A percentile compares a stretch with the other conserved stretches of the same genome.
These are phyloP conservation scores for Macrophya alboannulata DNA, from an alignment of 2,888 invertebrate species.

Conservation along the genomic window DNA sequence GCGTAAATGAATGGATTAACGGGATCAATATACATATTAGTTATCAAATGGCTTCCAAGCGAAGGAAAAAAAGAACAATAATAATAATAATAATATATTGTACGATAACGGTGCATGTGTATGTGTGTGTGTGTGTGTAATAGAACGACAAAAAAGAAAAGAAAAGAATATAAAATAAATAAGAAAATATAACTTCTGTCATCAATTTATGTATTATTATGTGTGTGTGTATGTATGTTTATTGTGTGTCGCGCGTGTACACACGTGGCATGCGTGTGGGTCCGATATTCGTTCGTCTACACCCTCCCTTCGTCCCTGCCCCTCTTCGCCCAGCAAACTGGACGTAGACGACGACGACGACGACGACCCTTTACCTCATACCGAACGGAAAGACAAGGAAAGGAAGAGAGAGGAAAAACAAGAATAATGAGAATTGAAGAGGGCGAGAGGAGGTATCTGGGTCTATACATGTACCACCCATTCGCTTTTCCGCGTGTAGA, in stretches of 20 bases:
- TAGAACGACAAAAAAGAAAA: neutral
- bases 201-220: neutral
- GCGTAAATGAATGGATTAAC: too few species aligned
- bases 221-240: neutral
- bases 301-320: neutral
- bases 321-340: neutral
- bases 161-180: neutral
- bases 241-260: neutral
- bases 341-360: neutral
- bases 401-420: neutral
- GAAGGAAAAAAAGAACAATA: neutral
- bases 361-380: neutral
- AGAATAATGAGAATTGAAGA: neutral
- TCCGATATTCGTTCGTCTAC: neutral
- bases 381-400: neutral
- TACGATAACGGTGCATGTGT: neutral
- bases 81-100: neutral
- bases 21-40: neutral
- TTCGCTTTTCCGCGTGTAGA: neutral
- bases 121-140: neutral
- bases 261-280: neutral
- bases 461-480: neutral
- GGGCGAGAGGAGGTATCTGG: neutral
- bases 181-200: slow-evolving; percentile 21
- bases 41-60: neutral